Evolutionary conservation across 2,113 vertebrate species (phyloP), one percentile per base, ranked within the genome.

Genomic region (Aviceda subcristata): DNA sequence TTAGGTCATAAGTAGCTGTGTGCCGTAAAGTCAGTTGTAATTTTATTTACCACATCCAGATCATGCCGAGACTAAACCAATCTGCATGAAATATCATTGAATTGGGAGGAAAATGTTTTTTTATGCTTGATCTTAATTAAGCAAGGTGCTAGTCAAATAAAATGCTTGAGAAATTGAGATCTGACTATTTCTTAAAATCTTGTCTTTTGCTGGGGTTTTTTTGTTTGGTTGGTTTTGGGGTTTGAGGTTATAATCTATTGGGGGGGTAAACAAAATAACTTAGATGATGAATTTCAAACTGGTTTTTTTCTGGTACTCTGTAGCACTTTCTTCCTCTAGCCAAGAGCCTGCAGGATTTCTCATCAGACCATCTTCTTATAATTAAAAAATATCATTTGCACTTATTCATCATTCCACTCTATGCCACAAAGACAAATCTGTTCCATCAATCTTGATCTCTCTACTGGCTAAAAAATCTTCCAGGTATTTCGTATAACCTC

Each of bases 341-440:
- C 73, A 93, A 85, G 36, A 94, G 21, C 48, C 66, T 87, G 43
- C 34, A 85, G 39, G 29, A 87, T 75, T 96, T 93, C 81, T 84
- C 66, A 68, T 78, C 71, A 60, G 36, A 64, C 13, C 21, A 64
- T 56, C 66, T 76, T 78, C 66, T 51, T 68, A 78, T 56, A 91
- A 95, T 94, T 89, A 93, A 90, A 94, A 94, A 81, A 59, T 59
- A 82, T 34, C 29, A 64, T 86, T 86, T 92, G 45, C 55, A 60
- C 71, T 88, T 88, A 90, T 80, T 94, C 82, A 92, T 79, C 78
- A 74, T 77, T 90, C 38, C 22, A 30, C 15, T 66, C 26, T n/a
- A 38, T 62, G 50, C 41, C 63, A 74, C 63, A 63, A 86, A 82
- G 92, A 95, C 50, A 92, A 93, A 94, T 90, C 80, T 90, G 38